Base-by-base conservation (phyloP, 2,113 vertebrate species). In the Dicentrarchus labrax region DNA sequence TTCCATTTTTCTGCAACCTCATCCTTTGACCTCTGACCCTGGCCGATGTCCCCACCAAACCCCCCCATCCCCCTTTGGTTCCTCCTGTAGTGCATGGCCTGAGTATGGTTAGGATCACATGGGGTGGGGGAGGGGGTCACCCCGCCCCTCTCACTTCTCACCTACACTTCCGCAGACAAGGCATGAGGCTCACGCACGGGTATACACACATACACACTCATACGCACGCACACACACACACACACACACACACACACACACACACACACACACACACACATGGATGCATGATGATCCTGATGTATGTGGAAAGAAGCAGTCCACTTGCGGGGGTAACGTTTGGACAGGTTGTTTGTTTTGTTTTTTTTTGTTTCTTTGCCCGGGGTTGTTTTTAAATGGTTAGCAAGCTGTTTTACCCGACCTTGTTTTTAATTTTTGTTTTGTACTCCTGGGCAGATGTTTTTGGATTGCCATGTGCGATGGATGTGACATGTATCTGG, bases 51-150 rank as follows among this genome's bases (percentile, higher is more conserved):
- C 66, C 17, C 12, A 22, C 51, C 12, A 11, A 12, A 12, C 10
- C 56, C 61, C 61, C 47, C 60, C 12, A 50, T 16, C 50, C 38
- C 66, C 72, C 75, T 72, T 59, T 80, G 92, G 95, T 94, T 95
- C 72, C 95, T 94, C 93, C 93, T 94, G 88, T 96, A 96, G 95
- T 97, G 96, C 97, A 97, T 96, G 97, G 95, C 96, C 97, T 97
- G 96, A 97, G 96, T 97, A 97, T 97, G 96, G 96, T 96, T 91
- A 93, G 96, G 97, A 97, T 96, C 96, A 96, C 95, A 86, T 39
- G 76, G 84, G 82, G n/a, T n/a, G n/a, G n/a, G n/a, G n/a, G n/a
- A n/a, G n/a, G 84, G 81, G 84, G 81, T 43, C 47, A 12, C 62
- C 83, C 82, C 17, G 36, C 1, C 66, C 79, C 75, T 84, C 70